Evolutionary conservation across 2,888 invertebrate species (phyloP), one percentile per base, ranked within the genome.

Genomic region (Pediacus dermestoides): DNA sequence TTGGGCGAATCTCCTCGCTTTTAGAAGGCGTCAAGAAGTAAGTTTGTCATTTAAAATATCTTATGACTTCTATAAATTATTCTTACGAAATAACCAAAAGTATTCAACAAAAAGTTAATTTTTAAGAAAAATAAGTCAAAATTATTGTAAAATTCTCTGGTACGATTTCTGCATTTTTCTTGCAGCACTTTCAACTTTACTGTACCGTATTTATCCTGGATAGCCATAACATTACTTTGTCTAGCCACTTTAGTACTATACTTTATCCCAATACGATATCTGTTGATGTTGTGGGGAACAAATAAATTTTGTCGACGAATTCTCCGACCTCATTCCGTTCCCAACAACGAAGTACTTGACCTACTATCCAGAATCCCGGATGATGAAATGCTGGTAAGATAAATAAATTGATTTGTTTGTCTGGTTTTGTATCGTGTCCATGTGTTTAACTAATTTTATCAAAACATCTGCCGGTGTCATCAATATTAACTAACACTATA

Each of bases 271-370:
- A 70, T 95, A 34, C 78, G 94, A 60, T 89, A 87, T 67, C 74
- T 97, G 30, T 77, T 97, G 34, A 82, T 97, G 77, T 77, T 83
- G 10, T 96, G 95, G 94, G 97, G 96, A 63, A 57, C 63, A 60
- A 93, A 95, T 72, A 99, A 97, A 72, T 99, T 97, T 70, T 85
- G 92, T 14, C 82, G 94, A 57, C 88, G 94, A 70, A 80, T 97
- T 42, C 71, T 96, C 36, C 77, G 92, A 50, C 96, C 97, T 3
- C 88, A 96, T 68, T 85, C 90, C 21, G 88, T 97, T 70, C 91
- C 93, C 6, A 99, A 97, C 72, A 99, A 97, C 72, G 97, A 97
- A 76, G 73, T 97, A 4, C 70, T 97, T 48, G 97, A 99, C 74
- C 83, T 94, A 60, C 72, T 97, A 45, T 94, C 95, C 0, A 77